Evolutionary conservation across 2,113 vertebrate genomes (phyloP).

Genomic region (Ictalurus punctatus): DNA sequence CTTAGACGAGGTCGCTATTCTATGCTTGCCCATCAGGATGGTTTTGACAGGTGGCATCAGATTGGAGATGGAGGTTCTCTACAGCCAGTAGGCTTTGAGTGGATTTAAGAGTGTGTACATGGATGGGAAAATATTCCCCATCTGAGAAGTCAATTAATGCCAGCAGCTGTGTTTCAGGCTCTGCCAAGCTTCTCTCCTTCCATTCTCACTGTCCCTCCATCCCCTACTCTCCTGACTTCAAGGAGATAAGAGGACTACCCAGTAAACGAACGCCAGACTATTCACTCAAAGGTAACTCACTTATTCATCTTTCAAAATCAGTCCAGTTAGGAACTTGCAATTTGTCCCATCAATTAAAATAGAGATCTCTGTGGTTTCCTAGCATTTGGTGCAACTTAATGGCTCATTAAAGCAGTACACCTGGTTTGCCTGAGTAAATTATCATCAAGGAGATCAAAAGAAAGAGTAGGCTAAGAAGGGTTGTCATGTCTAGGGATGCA

Average conservation of each 20-base stretch:
- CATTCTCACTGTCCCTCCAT: conserved; percentile 29
- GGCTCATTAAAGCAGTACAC: conserved; percentile 61
- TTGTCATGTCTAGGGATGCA: conserved; percentile 18
- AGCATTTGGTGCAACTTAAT: conserved; percentile 60
- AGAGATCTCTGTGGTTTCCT: conserved; percentile 55
- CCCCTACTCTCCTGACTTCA: conserved; percentile 59
- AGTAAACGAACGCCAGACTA: conserved; percentile 48
- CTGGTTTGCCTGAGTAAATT: conserved; percentile 57
- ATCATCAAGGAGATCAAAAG: conserved; percentile 48
- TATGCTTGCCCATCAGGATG: conserved; percentile 64
- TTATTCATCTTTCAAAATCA: conserved; percentile 62
- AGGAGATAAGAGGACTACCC: conserved; percentile 62
- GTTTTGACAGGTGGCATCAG: conserved; percentile 73
- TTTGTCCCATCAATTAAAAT: conserved; percentile 58
- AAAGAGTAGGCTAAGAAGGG: conserved; percentile 36
- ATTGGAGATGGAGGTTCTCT: conserved; percentile 63
- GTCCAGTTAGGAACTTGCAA: conserved; percentile 35
- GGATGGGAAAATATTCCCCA: conserved; percentile 71
- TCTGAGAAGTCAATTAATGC: conserved; percentile 77
- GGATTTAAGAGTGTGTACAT: conserved; percentile 71
- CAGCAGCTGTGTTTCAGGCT: conserved; percentile 75
- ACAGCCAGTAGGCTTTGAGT: conserved; percentile 72
- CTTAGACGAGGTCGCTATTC: conserved; percentile 59
- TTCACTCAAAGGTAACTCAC: conserved; percentile 58
- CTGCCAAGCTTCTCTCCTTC: conserved; percentile 65